Base-by-base conservation (phyloP, 2,888 invertebrate genomes). In the Synergus umbraculus region DNA sequence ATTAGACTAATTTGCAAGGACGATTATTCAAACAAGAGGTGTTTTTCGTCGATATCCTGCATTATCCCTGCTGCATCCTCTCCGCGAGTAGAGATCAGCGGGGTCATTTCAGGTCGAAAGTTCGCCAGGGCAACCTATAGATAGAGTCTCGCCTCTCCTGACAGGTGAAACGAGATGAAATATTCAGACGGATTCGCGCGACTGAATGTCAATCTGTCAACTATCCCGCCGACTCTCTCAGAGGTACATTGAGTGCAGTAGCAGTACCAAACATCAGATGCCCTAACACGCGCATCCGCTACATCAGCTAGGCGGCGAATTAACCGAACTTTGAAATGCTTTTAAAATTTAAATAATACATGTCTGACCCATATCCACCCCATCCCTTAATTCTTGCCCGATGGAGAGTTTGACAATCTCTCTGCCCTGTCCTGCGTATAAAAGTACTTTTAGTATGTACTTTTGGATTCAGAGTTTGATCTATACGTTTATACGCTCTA, bases 201-300 rank as follows among this genome's bases (percentile, higher is more conserved):
- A 92, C 91, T 88, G 90, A 89, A 90, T 90, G 92, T 92, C 92
- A 92, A 92, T 92, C 92, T 90, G 91, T 91, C 92, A 91, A 89
- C 89, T 87, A 82, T 81, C 81, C 78, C 76, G 82, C 81, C 67
- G 79, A 83, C 82, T 77, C 76, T 78, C 66, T 73, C 73, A 73
- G 54, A 73, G 49, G 73, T 54, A 73, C 73, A 73, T 54, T 80
- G 82, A 79, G 82, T 79, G 82, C 67, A 69, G 44, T 44, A 73
- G 82, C 67, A 69, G 44, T 43, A 73, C 3, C 69, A 60, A 63
- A 76, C 58, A 63, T 76, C 41, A 46, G 63, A 76, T 63, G 54
- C 73, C 77, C 84, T 83, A 81, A 84, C 82, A 82, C 82, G 67
- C 76, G 77, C 60, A 65, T 46, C 46, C 78, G 78, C 76, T 78